Base-by-base conservation (phyloP, 2,113 vertebrate species). In the Bos indicus region DNA sequence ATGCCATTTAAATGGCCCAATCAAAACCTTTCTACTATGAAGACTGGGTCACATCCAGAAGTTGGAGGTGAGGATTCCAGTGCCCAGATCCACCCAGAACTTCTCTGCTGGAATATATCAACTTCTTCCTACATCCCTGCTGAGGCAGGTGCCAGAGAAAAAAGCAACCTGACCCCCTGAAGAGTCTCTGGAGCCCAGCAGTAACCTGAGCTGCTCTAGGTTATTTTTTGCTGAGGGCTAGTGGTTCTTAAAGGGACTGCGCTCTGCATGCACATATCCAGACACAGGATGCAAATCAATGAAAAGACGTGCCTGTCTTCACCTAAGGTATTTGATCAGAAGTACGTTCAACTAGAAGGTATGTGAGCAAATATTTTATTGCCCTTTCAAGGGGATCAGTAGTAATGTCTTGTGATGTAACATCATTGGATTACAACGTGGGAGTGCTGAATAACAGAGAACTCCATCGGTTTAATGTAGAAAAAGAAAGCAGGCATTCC, bases 211-310 rank as follows among this genome's bases (percentile, higher is more conserved):
- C 86, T 91, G 82, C 57, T 93, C 90, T 33, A 59, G 87, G 98
- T 97, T 98, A 98, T 98, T 98, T 98, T 71, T 98, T 98, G 96
- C 97, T 97, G 78, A 95, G 90, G 93, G 91, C 64, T 80, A 84
- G 52, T 89, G 83, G 98, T 96, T 97, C 97, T 98, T 98, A 98
- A 98, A 98, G 97, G 97, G 94, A 80, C 97, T 95, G 84, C 59
- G 92, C 78, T 97, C 95, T 91, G 54, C 43, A 92, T 48, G 40
- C 51, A 84, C 56, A 23, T 9, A 56, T 54, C 56, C 89, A 90
- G 91, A 95, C 91, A 81, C 26, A 57, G 77, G 52, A 92, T 33
- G 17, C 81, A 90, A 88, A 77, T 59, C 77, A 40, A 51, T 88
- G 84, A 62, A 26, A 52, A 82, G 67, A 78, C 10, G 17, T 19